Conservation (phyloP, 1,140 invertebrate genomes). For the Phortica variegata region DNA sequence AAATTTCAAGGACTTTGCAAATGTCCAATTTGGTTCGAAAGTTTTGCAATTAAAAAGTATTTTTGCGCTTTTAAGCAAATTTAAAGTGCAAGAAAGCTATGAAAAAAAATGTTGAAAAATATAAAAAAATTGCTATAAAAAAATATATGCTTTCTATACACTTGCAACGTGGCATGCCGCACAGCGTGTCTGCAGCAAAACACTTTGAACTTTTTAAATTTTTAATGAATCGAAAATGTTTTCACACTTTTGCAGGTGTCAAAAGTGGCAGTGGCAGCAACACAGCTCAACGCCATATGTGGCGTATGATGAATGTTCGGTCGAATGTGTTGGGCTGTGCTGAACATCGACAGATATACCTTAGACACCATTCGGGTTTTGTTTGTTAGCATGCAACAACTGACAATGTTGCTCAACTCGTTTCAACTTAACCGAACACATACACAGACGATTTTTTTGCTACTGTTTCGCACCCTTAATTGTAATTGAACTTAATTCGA, state of each 20-base stretch:
- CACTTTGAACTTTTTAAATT: conserved; percentile 56
- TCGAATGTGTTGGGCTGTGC: background rate
- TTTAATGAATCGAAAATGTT: conserved; percentile 56
- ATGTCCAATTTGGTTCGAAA: too few species aligned
- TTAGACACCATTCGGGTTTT: too few species aligned
- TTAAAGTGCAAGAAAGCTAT: too few species aligned
- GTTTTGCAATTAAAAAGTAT: too few species aligned
- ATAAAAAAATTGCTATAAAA: too few species aligned
- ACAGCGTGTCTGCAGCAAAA: conserved; percentile 36
- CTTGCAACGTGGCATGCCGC: too few species aligned
- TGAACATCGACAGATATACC: conserved; percentile 18
- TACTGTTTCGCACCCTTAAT: background rate
- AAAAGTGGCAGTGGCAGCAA: too few species aligned
- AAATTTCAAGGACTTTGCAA: too few species aligned
- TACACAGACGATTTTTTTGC: background rate
- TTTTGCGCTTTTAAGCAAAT: too few species aligned
- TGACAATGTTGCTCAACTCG: conserved; percentile 8
- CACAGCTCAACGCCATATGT: conserved; percentile 19
- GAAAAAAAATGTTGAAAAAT: too few species aligned
- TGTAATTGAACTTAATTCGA: conserved; percentile 54
- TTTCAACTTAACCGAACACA: conserved; percentile 18
- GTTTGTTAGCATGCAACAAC: conserved; percentile 18
- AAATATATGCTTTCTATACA: too few species aligned
- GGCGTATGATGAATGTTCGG: conserved; percentile 7
- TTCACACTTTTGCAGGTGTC: conserved; percentile 49